Evolutionary conservation across 1,140 invertebrate species (phyloP).

Genomic region (Drosophila ohnishii): DNA sequence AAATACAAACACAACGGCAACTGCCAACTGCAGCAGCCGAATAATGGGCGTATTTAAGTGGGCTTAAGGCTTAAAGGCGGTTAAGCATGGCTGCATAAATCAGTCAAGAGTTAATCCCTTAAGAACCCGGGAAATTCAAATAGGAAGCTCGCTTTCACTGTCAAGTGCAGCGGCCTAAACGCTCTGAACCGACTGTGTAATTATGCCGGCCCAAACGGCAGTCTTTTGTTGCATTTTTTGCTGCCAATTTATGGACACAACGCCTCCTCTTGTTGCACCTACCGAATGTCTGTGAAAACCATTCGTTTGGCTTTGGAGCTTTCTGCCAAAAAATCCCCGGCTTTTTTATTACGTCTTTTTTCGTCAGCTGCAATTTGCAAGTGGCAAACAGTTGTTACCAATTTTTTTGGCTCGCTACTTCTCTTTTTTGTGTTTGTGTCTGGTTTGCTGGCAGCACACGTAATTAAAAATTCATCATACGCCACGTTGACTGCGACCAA

Average conservation of each 20-base stretch:
- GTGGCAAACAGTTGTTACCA: conserved; percentile 56
- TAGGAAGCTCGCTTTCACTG: conserved; percentile 27
- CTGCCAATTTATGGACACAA: conserved; percentile 44
- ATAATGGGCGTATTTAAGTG: conserved; percentile 40
- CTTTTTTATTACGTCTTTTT: conserved; percentile 23
- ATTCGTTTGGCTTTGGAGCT: conserved; percentile 39
- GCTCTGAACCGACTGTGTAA: conserved; percentile 48
- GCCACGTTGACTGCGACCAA: conserved; percentile 57
- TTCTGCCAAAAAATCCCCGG: neutral
- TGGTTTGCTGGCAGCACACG: conserved; percentile 47
- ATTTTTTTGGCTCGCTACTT: conserved; percentile 19
- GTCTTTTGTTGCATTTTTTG: conserved; percentile 24
- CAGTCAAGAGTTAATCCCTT: conserved; percentile 11
- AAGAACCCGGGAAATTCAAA: conserved; percentile 15
- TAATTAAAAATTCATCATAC: conserved; percentile 81
- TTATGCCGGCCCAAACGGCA: conserved; percentile 41
- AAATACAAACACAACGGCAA: conserved; percentile 8
- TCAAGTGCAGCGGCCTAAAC: conserved; percentile 27
- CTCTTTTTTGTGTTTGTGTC: conserved; percentile 28
- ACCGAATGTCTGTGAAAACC: conserved; percentile 14
- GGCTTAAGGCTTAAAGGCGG: conserved; percentile 15
- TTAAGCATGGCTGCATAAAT: conserved; percentile 33
- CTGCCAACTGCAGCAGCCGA: neutral
- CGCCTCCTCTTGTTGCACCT: conserved; percentile 13
- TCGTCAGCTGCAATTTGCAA: conserved; percentile 42